Conservation (phyloP, 2,113 vertebrate genomes). For the Cyanistes caeruleus region DNA sequence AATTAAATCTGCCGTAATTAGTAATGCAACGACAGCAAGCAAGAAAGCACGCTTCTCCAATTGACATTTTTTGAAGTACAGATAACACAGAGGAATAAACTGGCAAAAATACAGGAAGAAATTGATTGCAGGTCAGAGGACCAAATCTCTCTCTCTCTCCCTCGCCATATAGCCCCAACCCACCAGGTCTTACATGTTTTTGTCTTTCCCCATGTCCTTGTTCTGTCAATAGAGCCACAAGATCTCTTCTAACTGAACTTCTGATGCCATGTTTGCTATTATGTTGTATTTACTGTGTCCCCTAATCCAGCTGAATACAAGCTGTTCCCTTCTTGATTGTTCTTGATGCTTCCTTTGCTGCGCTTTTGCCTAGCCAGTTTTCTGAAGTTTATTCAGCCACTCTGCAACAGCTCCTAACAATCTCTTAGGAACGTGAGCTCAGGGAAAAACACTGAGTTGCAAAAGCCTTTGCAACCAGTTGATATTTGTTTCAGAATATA, state of each 20-base stretch:
- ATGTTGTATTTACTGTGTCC: background rate
- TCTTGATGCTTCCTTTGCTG: background rate
- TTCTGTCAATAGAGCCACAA: background rate
- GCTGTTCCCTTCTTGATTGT: background rate
- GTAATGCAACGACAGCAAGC: background rate
- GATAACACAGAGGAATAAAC: background rate
- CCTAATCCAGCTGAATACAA: background rate
- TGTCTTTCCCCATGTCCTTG: background rate
- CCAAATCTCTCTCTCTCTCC: background rate
- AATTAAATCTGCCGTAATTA: conserved; percentile 55
- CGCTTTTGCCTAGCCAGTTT: background rate
- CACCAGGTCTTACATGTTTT: background rate
- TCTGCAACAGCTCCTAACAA: background rate
- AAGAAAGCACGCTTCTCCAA: background rate
- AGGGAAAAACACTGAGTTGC: background rate
- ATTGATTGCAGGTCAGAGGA: background rate
- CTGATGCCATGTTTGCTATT: background rate
- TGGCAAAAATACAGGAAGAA: background rate
- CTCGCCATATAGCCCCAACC: background rate
- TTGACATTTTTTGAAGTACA: background rate
- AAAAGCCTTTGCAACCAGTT: background rate
- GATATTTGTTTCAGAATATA: background rate
- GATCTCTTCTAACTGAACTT: background rate
- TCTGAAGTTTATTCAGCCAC: background rate
- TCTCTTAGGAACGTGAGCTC: background rate